These are phyloP conservation scores for Leptinotarsa texana DNA, from an alignment of 1,140 invertebrate species.

Conservation along the genomic window DNA sequence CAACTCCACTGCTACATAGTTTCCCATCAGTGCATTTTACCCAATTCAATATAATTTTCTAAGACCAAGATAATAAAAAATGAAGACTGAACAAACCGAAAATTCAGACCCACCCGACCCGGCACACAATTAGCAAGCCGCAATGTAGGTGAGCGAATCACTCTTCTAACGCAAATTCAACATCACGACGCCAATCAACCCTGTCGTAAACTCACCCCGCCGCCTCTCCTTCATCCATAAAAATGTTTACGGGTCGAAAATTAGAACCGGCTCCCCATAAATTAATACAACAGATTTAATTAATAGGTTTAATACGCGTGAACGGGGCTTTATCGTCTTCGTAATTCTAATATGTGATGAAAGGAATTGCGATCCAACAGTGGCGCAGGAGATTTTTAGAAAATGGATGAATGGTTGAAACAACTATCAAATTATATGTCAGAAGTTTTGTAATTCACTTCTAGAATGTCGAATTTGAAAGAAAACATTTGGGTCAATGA, in stretches of 20 bases:
- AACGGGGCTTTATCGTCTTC: conserved; percentile 30
- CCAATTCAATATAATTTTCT: too few relatives aligned
- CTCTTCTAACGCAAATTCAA: conserved; percentile 36
- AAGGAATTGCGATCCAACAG: not conserved
- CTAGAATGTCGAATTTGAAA: too few relatives aligned
- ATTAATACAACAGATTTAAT: conserved; percentile 49
- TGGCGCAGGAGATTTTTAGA: not conserved
- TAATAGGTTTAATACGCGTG: conserved; percentile 35
- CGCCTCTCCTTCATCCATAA: conserved; percentile 31
- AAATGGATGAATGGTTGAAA: too few relatives aligned
- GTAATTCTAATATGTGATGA: conserved; percentile 34
- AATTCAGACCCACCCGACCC: too few relatives aligned
- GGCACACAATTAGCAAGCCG: too few relatives aligned
- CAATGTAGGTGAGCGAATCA: conserved; percentile 29
- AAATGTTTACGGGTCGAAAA: conserved; percentile 46
- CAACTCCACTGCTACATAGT: too few relatives aligned
- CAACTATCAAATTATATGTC: too few relatives aligned
- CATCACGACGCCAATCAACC: conserved; percentile 35
- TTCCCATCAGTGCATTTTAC: too few relatives aligned
- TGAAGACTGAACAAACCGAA: too few relatives aligned
- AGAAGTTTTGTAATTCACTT: too few relatives aligned
- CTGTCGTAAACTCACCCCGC: conserved; percentile 30
- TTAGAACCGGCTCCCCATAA: conserved; percentile 41
- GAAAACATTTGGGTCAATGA: too few relatives aligned
- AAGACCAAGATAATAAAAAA: too few relatives aligned